These are phyloP conservation scores for Pteruthius melanotis DNA, from an alignment of 2,113 vertebrate genomes.

Conservation along the genomic window DNA sequence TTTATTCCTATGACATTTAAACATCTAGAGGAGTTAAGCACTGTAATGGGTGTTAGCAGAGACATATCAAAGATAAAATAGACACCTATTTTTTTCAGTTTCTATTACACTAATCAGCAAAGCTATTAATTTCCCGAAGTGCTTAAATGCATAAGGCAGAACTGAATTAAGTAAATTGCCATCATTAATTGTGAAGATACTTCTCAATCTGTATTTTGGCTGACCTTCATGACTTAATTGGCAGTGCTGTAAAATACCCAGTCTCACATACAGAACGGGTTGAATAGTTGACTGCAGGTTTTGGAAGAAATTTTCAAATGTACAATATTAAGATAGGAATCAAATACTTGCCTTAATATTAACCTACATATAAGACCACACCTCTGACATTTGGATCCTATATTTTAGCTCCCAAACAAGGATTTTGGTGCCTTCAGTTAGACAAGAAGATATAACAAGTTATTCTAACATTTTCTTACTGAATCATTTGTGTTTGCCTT, in stretches of 20 bases:
- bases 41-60: not conserved
- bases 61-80: not conserved
- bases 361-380: not conserved
- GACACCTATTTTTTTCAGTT: not conserved
- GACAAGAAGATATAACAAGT: not conserved
- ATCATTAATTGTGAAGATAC: conserved; percentile 16
- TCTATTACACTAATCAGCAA: not conserved
- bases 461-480: not conserved
- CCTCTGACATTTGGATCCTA: not conserved
- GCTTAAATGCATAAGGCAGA: not conserved
- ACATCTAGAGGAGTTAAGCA: not conserved
- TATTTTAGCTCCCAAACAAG: not conserved
- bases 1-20: not conserved
- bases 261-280: not conserved
- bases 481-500: not conserved
- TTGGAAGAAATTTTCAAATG: not conserved
- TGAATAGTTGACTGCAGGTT: not conserved
- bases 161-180: not conserved
- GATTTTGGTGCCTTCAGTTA: not conserved
- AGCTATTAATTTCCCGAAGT: conserved; percentile 3
- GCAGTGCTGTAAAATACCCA: not conserved
- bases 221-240: conserved; percentile 42
- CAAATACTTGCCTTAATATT: not conserved
- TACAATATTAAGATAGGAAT: not conserved
- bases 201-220: conserved; percentile 26